phyloP scores from a whole-genome alignment of 2,888 invertebrate genomes.

The Conops quadrifasciatus region DNA sequence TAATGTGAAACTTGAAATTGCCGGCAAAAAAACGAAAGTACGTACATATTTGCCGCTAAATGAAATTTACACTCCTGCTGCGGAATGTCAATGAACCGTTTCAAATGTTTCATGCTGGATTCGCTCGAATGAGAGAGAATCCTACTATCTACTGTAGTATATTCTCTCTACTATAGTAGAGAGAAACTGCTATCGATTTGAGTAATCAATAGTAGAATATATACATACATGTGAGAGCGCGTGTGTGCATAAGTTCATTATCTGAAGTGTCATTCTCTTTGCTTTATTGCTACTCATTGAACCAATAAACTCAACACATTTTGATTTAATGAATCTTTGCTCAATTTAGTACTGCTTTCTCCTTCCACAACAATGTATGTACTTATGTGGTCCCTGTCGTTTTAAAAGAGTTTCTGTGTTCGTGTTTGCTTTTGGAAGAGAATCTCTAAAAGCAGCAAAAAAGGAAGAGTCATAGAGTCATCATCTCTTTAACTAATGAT shows the following conservation, averaged over 20 bases:
- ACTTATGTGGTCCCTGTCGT: neutral
- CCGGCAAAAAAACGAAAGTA: too few species aligned
- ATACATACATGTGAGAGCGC: neutral
- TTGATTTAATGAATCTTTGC: neutral
- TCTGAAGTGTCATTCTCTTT: too few species aligned
- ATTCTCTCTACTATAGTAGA: too few species aligned
- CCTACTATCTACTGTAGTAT: too few species aligned
- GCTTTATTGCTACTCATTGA: too few species aligned
- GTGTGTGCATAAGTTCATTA: neutral
- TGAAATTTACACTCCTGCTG: slow-evolving; percentile 9
- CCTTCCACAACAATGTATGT: neutral
- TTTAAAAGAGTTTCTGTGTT: neutral
- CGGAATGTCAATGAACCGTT: neutral
- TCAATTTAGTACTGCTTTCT: neutral
- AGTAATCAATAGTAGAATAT: too few species aligned
- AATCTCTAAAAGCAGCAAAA: neutral
- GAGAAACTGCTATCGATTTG: too few species aligned
- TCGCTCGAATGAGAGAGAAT: too few species aligned
- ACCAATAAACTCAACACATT: neutral
- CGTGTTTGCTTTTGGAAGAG: neutral
- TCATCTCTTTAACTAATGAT: too few species aligned
- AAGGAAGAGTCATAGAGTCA: too few species aligned
- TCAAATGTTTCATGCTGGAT: too few species aligned
- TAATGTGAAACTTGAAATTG: too few species aligned
- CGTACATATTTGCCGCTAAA: slow-evolving; percentile 17